These are phyloP conservation scores for Antechinus flavipes DNA, from an alignment of 2,113 vertebrate species.

Conservation along the genomic window DNA sequence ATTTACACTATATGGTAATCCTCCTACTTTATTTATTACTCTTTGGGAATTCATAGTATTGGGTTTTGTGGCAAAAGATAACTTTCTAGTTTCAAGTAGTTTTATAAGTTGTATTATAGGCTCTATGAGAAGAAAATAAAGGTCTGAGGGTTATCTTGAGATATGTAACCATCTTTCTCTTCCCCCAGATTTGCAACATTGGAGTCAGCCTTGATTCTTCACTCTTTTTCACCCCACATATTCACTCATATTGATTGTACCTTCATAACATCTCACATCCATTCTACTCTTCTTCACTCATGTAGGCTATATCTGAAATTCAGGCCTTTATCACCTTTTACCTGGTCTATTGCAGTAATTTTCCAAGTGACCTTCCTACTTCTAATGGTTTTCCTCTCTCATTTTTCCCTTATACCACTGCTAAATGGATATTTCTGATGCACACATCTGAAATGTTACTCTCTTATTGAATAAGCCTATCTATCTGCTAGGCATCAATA, in stretches of 20 bases:
- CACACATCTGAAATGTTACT: neutral
- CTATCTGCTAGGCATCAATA: neutral
- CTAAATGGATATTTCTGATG: neutral
- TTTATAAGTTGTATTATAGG: slow-evolving; percentile 8
- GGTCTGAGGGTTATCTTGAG: neutral
- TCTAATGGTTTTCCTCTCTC: neutral
- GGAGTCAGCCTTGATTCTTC: neutral
- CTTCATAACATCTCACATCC: neutral
- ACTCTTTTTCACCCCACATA: neutral
- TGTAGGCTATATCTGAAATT: neutral
- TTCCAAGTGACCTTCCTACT: neutral
- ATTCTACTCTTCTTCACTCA: neutral
- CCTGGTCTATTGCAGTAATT: neutral
- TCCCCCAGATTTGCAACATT: neutral
- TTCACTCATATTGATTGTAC: neutral
- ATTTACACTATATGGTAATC: neutral
- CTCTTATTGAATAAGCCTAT: neutral
- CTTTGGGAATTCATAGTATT: slow-evolving; percentile 39
- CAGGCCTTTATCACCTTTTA: neutral
- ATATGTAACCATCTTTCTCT: neutral
- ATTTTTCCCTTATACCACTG: neutral
- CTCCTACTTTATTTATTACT: slow-evolving; percentile 34
- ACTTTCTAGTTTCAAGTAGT: neutral
- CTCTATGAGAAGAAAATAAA: slow-evolving; percentile 10
- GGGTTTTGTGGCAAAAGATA: slow-evolving; percentile 12